These are phyloP conservation scores for Microcebus griseorufus DNA, from an alignment of 2,113 vertebrate genomes.

Conservation along the genomic window DNA sequence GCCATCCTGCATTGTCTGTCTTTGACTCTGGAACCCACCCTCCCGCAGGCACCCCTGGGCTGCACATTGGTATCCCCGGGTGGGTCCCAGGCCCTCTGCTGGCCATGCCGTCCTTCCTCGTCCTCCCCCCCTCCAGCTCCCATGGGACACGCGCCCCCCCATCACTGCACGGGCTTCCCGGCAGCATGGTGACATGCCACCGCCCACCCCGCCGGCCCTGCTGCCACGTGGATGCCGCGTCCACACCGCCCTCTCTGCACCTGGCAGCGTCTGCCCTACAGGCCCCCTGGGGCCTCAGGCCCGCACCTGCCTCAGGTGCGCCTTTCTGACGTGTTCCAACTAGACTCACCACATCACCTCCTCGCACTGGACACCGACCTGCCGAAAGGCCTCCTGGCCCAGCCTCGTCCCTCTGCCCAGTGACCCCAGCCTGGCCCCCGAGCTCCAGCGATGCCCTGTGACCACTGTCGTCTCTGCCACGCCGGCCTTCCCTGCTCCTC, in stretches of 20 bases:
- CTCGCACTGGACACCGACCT: not conserved
- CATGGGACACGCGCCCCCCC: not conserved
- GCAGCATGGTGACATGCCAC: not conserved
- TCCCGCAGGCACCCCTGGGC: not conserved
- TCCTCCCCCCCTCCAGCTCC: not conserved
- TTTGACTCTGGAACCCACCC: not conserved
- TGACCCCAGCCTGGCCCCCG: too few species aligned
- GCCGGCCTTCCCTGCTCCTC: not conserved
- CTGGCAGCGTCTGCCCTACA: not conserved
- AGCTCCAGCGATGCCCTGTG: not conserved
- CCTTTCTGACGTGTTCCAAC: not conserved
- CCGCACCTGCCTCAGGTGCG: not conserved
- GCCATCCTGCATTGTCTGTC: too few species aligned
- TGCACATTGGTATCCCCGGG: not conserved
- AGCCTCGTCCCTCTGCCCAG: not conserved
- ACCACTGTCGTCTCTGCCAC: not conserved
- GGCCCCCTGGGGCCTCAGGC: not conserved
- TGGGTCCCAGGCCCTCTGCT: not conserved
- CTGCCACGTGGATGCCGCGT: not conserved
- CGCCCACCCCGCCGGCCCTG: not conserved
- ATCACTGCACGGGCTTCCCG: fast-evolving
- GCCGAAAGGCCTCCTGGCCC: not conserved
- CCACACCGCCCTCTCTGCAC: not conserved
- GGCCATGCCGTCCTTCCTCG: too few species aligned
- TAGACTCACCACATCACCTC: not conserved